Evolutionary conservation across 2,797 vertebrate species (phyloP).

Genomic region (Rhabdophis nuchalis): DNA sequence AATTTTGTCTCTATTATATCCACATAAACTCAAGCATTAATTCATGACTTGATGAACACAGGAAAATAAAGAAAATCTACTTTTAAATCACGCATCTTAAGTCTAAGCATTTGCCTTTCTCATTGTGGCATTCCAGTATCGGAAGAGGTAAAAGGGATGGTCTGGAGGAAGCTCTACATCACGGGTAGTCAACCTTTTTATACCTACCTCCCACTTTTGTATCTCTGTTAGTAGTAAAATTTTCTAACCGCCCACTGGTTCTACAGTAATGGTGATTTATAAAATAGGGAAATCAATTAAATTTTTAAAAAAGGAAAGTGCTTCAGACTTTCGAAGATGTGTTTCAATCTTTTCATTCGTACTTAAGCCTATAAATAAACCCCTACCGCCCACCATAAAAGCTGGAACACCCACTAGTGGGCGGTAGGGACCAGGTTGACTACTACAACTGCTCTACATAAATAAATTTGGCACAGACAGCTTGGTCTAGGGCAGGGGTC

Average conservation of each 20-base stretch:
- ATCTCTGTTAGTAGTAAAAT: too few species aligned
- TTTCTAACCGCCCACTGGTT: too few species aligned
- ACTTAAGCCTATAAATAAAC: background rate
- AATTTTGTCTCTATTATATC: background rate
- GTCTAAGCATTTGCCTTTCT: background rate
- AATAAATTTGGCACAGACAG: background rate
- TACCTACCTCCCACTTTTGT: too few species aligned
- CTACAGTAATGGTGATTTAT: too few species aligned
- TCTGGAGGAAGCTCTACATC: background rate
- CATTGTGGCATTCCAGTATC: background rate
- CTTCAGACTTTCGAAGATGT: background rate
- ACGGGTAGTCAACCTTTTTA: too few species aligned
- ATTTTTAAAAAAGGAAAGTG: too few species aligned
- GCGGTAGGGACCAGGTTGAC: too few species aligned
- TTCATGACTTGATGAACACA: background rate
- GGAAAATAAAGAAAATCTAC: background rate
- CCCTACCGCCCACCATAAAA: too few species aligned
- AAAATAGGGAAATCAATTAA: too few species aligned
- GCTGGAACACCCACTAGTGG: too few species aligned
- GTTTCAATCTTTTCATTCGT: background rate
- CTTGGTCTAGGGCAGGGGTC: background rate
- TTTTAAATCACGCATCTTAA: background rate
- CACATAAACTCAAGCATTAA: constrained; percentile 13
- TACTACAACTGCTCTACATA: too few species aligned
- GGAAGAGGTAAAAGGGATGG: background rate